A percentile compares a stretch with the other conserved stretches of the same genome.
Evolutionary conservation across 2,888 invertebrate species (phyloP).

Genomic region (Brachyopa scutellaris): DNA sequence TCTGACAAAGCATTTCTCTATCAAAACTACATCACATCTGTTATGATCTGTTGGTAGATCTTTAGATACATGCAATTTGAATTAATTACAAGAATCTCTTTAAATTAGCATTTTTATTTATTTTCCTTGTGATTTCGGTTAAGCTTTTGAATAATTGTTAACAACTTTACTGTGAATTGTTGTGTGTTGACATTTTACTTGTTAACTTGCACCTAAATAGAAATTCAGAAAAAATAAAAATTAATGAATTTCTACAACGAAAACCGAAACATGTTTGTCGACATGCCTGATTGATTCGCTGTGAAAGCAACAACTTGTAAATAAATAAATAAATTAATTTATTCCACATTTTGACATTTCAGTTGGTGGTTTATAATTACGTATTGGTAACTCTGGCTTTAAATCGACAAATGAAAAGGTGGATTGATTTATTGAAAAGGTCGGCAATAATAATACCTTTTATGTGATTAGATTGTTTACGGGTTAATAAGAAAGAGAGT

Average conservation of each 20-base stretch:
- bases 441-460: not conserved
- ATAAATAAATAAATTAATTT: constrained; percentile 41
- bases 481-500: no score
- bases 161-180: not conserved
- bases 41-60: constrained; percentile 1
- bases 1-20: constrained; percentile 16
- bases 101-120: not conserved
- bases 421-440: constrained; percentile 14
- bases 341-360: constrained; percentile 34
- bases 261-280: constrained; percentile 26
- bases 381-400: not conserved
- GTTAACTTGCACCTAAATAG: not conserved
- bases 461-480: not conserved
- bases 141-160: constrained; percentile 15
- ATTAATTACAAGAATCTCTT: constrained; percentile 1
- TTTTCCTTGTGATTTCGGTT: not conserved
- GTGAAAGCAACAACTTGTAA: constrained; percentile 12
- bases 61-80: constrained; percentile 18
- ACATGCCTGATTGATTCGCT: constrained; percentile 18
- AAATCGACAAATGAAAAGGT: not conserved
- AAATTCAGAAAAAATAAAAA: not conserved
- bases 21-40: not conserved
- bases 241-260: constrained; percentile 1
- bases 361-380: constrained; percentile 19
- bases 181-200: constrained; percentile 17